Base-by-base conservation (phyloP, 2,797 vertebrate genomes). In the Parauchenoglanis ngamensis region DNA sequence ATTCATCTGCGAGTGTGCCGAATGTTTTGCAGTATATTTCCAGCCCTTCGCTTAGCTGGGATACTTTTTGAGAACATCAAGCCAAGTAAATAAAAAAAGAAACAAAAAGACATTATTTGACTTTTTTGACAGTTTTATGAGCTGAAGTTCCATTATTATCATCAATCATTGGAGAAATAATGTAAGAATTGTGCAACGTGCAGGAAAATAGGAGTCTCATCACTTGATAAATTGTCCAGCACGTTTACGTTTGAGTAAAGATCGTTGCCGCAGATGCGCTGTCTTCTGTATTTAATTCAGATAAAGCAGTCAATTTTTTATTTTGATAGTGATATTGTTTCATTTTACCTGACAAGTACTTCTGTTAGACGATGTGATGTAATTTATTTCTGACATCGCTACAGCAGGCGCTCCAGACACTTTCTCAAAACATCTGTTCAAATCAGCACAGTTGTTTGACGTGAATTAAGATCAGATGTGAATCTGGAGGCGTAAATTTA, bases 71-170 rank as follows among this genome's bases (percentile, higher is more conserved):
- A 59, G 54, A 59, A 13, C 31, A 35, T 59, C 54, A 23, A 57
- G 40, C 4, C 54, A 78, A 78, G 28, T 77, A 49, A 52, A 23
- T 44, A 49, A 15, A 73, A n/a, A 46, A 73, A 44, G 4, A 46
- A 44, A 49, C 11, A 52, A 49, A 49, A 28, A 79, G 19, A 57
- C 17, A 40, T 59, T 35, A 79, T 40, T 35, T 12, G 56, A 40
- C 19, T 23, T 79, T 79, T 79, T 59, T 54, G 77, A 79, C 77
- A 79, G 77, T 59, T 85, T 85, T 75, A 85, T 76, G 56, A 85
- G 70, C 83, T 61, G 31, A 81, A 61, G 25, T 44, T 44, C 21
- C 40, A 61, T 52, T 40, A 59, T 75, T 28, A 73, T 46, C 83
- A 85, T 72, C 68, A 85, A 75, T 85, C 68, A 3, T 59, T 73